A percentile compares a stretch with the other conserved stretches of the same genome.
Evolutionary conservation across 2,888 invertebrate species (phyloP).

Genomic region (Acanthopleura granulata): DNA sequence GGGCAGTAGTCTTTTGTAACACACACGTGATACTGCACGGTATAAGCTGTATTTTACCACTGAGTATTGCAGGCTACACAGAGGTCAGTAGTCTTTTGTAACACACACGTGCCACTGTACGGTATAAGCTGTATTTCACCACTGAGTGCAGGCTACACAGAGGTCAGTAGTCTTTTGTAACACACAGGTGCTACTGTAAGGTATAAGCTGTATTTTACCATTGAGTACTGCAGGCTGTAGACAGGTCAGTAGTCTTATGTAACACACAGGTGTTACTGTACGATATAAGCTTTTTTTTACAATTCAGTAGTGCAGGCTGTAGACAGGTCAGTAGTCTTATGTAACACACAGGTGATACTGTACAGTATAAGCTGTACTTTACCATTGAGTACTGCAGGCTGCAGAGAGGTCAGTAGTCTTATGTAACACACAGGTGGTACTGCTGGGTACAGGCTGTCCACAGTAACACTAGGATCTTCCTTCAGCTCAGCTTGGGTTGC

Average conservation of each 20-base stretch:
- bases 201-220: not conserved
- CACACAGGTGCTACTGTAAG: conserved; percentile 49
- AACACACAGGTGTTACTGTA: conserved; percentile 52
- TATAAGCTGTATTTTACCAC: not conserved
- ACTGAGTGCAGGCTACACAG: not conserved
- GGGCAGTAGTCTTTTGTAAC: conserved; percentile 46
- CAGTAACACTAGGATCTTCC: conserved; percentile 30
- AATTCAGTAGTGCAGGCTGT: not conserved
- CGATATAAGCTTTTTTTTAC: not conserved
- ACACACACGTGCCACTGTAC: conserved; percentile 49
- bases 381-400: not conserved
- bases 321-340: conserved; percentile 39
- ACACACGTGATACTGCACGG: conserved; percentile 44
- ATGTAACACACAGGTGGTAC: conserved; percentile 55
- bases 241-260: conserved; percentile 41
- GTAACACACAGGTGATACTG: conserved; percentile 42
- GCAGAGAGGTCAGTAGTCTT: conserved; percentile 35
- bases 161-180: conserved; percentile 44
- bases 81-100: conserved; percentile 44
- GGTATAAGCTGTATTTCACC: not conserved
- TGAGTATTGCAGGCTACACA: not conserved
- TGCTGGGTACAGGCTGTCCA: conserved; percentile 45
- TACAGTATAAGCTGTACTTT: not conserved
- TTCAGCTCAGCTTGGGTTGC: conserved; percentile 37
- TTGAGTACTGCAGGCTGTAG: not conserved